Evolutionary conservation across 2,888 invertebrate species (phyloP).

Genomic region (Acanthoscelides obtectus): DNA sequence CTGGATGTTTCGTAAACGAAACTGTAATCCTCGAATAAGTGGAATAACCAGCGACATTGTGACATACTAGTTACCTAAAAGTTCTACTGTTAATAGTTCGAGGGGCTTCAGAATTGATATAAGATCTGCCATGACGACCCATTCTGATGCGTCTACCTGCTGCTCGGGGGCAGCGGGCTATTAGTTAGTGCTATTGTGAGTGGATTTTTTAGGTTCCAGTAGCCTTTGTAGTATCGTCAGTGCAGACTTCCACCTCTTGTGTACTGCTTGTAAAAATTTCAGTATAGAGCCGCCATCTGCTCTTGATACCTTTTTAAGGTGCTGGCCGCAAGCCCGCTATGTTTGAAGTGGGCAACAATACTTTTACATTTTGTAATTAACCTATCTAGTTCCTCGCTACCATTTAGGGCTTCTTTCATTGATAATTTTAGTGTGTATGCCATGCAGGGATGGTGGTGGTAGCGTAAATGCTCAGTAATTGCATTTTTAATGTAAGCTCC

Average conservation of each 20-base stretch:
- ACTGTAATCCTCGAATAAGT: too few species aligned
- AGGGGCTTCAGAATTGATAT: slow-evolving; percentile 22
- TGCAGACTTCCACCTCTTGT: slow-evolving; percentile 28
- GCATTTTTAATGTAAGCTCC: slow-evolving; percentile 31
- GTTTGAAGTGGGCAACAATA: slow-evolving; percentile 27
- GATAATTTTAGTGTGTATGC: slow-evolving; percentile 29
- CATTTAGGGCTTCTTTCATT: slow-evolving; percentile 13
- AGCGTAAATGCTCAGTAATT: slow-evolving; percentile 24
- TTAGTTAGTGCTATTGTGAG: slow-evolving; percentile 14
- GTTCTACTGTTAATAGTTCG: slow-evolving; percentile 18
- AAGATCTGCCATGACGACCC: slow-evolving; percentile 22
- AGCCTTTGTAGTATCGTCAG: slow-evolving; percentile 26
- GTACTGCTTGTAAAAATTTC: slow-evolving; percentile 31
- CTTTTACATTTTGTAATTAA: slow-evolving; percentile 23
- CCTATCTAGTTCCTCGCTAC: slow-evolving; percentile 3
- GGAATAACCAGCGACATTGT: too few species aligned
- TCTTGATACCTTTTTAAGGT: slow-evolving; percentile 25
- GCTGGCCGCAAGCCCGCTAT: slow-evolving; percentile 23
- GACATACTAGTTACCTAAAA: too few species aligned
- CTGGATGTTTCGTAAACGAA: too few species aligned
- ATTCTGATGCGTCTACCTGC: slow-evolving; percentile 22
- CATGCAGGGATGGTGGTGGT: slow-evolving; percentile 29
- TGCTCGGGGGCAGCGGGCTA: not conserved
- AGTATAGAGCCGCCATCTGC: slow-evolving; percentile 21
- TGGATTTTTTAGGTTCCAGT: slow-evolving; percentile 20